Conservation (phyloP, 2,888 invertebrate species). For the Celastrina argiolus region DNA sequence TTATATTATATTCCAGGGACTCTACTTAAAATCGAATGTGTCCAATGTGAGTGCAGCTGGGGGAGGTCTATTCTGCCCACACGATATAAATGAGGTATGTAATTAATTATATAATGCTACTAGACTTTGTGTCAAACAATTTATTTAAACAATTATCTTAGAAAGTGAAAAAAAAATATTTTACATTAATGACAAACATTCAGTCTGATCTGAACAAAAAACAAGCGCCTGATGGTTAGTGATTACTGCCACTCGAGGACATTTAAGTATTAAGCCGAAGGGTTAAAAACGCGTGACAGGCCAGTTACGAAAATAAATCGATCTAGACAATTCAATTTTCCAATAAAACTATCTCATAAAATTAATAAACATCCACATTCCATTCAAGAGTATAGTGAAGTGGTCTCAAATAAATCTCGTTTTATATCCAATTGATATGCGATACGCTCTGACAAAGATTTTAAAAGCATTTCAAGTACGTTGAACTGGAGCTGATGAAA, state of each 20-base stretch:
- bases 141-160: too few relatives aligned
- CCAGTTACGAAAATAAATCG: too few relatives aligned
- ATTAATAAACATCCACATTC: not conserved
- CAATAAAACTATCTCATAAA: not conserved
- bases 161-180: too few relatives aligned
- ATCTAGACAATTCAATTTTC: too few relatives aligned
- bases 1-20: slow-evolving; percentile 26
- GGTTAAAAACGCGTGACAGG: too few relatives aligned
- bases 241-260: too few relatives aligned
- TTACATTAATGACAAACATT: too few relatives aligned
- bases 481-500: not conserved
- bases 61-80: slow-evolving; percentile 43
- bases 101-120: not conserved
- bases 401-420: slow-evolving; percentile 7
- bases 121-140: too few relatives aligned
- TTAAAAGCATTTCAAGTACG: slow-evolving; percentile 7
- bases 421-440: slow-evolving; percentile 12
- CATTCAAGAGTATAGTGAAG: not conserved
- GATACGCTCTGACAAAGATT: not conserved
- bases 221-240: too few relatives aligned
- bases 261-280: too few relatives aligned
- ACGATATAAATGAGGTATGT: slow-evolving; percentile 53
- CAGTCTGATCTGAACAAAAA: too few relatives aligned
- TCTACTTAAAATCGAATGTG: slow-evolving; percentile 25
- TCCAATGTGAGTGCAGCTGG: slow-evolving; percentile 24